Percentiles rank a stretch among this genome's conserved stretches.
phyloP scores from a whole-genome alignment of 1,140 invertebrate genomes.

The Mycetomoellerius zeteki region DNA sequence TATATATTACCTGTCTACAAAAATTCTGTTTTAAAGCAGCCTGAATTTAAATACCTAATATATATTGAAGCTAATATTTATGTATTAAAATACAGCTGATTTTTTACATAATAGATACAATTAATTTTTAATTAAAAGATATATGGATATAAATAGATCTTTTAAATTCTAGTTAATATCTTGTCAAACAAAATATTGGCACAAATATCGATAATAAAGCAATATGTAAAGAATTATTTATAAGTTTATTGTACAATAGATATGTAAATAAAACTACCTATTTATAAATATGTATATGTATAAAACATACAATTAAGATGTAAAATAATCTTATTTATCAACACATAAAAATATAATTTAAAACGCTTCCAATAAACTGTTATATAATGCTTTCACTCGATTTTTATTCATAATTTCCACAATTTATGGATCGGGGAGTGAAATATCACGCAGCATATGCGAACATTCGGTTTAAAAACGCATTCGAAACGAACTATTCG shows the following conservation, averaged over 20 bases:
- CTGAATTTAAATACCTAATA: conserved; percentile 4
- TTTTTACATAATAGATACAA: conserved; percentile 9
- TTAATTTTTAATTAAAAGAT: not conserved
- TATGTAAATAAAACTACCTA: not conserved
- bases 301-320: conserved; percentile 1
- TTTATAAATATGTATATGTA: not conserved
- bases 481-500: conserved; percentile 29
- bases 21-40: conserved; percentile 9
- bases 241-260: not conserved
- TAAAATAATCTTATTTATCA: not conserved
- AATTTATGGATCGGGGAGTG: conserved; percentile 40
- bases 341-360: conserved; percentile 7
- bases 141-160: not conserved
- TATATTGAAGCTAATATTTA: conserved; percentile 12
- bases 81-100: conserved; percentile 12
- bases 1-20: not conserved
- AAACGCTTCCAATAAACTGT: not conserved
- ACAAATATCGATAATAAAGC: not conserved
- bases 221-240: no score
- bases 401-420: conserved; percentile 54
- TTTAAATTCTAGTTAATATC: conserved; percentile 9
- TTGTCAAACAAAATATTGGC: not conserved
- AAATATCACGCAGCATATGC: conserved; percentile 32
- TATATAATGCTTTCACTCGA: not conserved
- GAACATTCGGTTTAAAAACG: conserved; percentile 37